Conservation (phyloP, 2,797 vertebrate genomes). For the Dicrostonyx torquatus region DNA sequence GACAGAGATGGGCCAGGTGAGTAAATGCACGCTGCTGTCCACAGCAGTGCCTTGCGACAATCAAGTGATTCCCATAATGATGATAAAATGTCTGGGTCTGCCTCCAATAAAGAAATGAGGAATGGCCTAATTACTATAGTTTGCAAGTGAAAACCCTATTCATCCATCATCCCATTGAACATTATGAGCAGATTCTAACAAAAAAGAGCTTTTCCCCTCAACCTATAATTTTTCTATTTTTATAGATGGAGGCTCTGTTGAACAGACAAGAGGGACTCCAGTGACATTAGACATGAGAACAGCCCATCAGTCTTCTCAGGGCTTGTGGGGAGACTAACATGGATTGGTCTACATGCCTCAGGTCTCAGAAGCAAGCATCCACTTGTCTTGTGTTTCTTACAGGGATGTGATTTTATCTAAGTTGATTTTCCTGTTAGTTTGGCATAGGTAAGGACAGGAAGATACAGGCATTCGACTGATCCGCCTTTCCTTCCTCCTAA, state of each 20-base stretch:
- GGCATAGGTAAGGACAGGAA: neutral
- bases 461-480: neutral
- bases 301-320: neutral
- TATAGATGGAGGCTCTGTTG: conserved; percentile 20
- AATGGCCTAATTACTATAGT: conserved; percentile 85
- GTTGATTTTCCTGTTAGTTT: conserved; percentile 54
- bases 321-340: neutral
- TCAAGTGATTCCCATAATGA: conserved; percentile 83
- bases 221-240: conserved; percentile 65
- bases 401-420: conserved; percentile 39
- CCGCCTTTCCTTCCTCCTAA: neutral
- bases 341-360: neutral
- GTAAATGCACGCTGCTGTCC: conserved; percentile 63
- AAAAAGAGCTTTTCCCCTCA: conserved; percentile 74
- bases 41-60: conserved; percentile 73
- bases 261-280: conserved; percentile 31
- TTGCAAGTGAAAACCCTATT: conserved; percentile 83
- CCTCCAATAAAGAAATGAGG: conserved; percentile 85
- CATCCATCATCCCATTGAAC: conserved; percentile 85
- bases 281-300: neutral
- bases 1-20: neutral
- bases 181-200: conserved; percentile 74
- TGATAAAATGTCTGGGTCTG: conserved; percentile 84
- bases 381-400: conserved; percentile 10
- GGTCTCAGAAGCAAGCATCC: neutral